Evolutionary conservation across 2,797 vertebrate genomes (phyloP).

Genomic region (Acipenser ruthenus): DNA sequence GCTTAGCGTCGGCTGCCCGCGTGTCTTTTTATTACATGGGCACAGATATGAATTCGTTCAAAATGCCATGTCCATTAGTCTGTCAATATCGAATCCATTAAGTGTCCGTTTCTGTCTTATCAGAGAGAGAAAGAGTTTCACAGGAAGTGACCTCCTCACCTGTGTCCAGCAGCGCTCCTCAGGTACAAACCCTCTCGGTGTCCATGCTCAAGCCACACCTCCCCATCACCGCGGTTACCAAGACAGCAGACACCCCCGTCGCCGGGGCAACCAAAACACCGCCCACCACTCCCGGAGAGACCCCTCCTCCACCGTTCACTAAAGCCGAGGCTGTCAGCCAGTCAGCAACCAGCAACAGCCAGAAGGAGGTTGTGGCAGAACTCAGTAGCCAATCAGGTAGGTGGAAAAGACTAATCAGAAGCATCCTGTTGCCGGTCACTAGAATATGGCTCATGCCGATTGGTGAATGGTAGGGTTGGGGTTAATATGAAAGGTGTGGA

Average conservation of each 20-base stretch:
- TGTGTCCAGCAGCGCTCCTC: slow-evolving; percentile 33
- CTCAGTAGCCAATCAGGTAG: slow-evolving; percentile 61
- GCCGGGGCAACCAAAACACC: slow-evolving; percentile 16
- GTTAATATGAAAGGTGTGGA: no score
- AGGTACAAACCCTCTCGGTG: slow-evolving; percentile 50
- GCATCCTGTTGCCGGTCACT: background rate
- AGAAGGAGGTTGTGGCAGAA: slow-evolving; percentile 47
- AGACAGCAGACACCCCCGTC: slow-evolving; percentile 44
- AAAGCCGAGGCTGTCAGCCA: slow-evolving; percentile 35
- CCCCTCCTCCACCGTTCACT: slow-evolving; percentile 33
- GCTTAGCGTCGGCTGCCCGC: background rate
- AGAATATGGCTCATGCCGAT: background rate
- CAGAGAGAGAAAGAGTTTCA: slow-evolving; percentile 52
- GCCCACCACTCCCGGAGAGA: slow-evolving; percentile 50
- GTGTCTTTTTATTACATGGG: slow-evolving; percentile 15
- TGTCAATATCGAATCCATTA: slow-evolving; percentile 6
- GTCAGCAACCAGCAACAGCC: slow-evolving; percentile 36
- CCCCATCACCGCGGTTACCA: slow-evolving; percentile 65
- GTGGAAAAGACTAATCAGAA: slow-evolving; percentile 15
- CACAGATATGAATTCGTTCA: slow-evolving; percentile 18
- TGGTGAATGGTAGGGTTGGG: background rate
- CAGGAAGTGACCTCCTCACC: slow-evolving; percentile 40
- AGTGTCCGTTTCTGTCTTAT: slow-evolving; percentile 21
- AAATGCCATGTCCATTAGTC: background rate
- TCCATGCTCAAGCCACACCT: slow-evolving; percentile 73